Percentiles rank a stretch among this genome's conserved stretches.
Evolutionary conservation across 2,797 vertebrate genomes (phyloP).

Genomic region (Lophius americanus): DNA sequence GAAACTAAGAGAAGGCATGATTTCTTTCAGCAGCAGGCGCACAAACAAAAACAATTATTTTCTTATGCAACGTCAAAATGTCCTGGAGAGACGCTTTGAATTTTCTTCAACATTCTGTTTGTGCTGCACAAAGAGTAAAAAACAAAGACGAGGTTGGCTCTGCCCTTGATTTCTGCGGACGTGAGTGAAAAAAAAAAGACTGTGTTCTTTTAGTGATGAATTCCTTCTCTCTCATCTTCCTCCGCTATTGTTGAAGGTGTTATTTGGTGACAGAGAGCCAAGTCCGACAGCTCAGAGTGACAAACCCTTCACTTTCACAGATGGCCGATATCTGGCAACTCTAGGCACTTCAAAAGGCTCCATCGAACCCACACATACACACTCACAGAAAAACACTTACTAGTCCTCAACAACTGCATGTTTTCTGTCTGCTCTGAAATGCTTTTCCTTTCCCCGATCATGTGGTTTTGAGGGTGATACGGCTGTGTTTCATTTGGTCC

Average conservation of each 20-base stretch:
- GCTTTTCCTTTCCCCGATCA: neutral
- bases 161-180: constrained; percentile 29
- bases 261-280: constrained; percentile 13
- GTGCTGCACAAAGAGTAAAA: constrained; percentile 25
- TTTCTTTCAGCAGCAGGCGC: constrained; percentile 33
- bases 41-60: constrained; percentile 28
- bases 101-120: constrained; percentile 10
- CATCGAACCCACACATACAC: neutral
- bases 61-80: constrained; percentile 50
- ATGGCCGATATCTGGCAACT: constrained; percentile 14
- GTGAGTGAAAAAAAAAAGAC: neutral
- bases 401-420: constrained; percentile 22
- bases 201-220: constrained; percentile 7
- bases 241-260: constrained; percentile 26
- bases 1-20: constrained; percentile 17
- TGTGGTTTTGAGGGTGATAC: neutral
- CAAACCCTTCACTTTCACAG: constrained; percentile 8
- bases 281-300: constrained; percentile 3
- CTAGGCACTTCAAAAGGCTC: constrained; percentile 28
- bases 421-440: constrained; percentile 1
- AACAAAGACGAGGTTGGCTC: constrained; percentile 11
- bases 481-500: constrained; percentile 9
- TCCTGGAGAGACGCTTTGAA: constrained; percentile 34
- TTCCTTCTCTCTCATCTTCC: constrained; percentile 12
- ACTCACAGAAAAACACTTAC: constrained; percentile 5